Percentiles rank a stretch among this genome's conserved stretches.
phyloP scores from a whole-genome alignment of 1,140 invertebrate genomes.

The Babylonia areolata region DNA sequence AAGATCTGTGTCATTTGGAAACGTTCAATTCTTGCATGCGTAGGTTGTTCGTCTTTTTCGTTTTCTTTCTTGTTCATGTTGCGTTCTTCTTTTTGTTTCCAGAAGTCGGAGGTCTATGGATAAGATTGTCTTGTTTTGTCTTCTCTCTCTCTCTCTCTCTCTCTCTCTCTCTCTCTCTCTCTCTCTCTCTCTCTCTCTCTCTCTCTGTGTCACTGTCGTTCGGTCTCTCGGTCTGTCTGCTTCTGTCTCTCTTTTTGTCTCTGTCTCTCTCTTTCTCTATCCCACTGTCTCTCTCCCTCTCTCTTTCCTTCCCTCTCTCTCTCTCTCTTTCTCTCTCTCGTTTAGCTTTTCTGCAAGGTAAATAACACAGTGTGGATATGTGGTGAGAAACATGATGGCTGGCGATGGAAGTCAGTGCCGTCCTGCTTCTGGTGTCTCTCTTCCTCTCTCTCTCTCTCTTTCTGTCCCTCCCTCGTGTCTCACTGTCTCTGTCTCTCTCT shows the following conservation, averaged over 20 bases:
- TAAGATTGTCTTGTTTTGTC: not conserved
- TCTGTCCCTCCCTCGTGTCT: too few relatives aligned
- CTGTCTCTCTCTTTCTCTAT: not conserved
- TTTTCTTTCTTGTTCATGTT: not conserved
- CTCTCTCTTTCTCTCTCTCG: constrained; percentile 1
- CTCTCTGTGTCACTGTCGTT: not conserved
- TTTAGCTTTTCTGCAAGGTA: too few relatives aligned
- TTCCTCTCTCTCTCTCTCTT: too few relatives aligned
- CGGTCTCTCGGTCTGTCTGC: not conserved
- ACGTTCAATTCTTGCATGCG: too few relatives aligned
- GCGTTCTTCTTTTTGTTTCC: not conserved
- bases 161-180: not conserved
- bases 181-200: not conserved
- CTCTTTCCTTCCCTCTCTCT: not conserved
- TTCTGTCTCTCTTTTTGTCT: not conserved
- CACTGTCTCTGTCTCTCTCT: too few relatives aligned
- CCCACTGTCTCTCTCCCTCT: not conserved
- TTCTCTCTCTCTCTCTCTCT: not conserved
- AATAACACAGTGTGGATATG: too few relatives aligned
- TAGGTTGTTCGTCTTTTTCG: not conserved
- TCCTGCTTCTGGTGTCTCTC: too few relatives aligned
- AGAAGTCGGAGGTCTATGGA: too few relatives aligned
- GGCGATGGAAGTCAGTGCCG: too few relatives aligned
- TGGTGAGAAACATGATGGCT: too few relatives aligned
- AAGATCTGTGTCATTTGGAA: too few relatives aligned